Percentiles rank a stretch among this genome's conserved stretches.
phyloP scores from a whole-genome alignment of 1,140 invertebrate species.

The Galleria mellonella region DNA sequence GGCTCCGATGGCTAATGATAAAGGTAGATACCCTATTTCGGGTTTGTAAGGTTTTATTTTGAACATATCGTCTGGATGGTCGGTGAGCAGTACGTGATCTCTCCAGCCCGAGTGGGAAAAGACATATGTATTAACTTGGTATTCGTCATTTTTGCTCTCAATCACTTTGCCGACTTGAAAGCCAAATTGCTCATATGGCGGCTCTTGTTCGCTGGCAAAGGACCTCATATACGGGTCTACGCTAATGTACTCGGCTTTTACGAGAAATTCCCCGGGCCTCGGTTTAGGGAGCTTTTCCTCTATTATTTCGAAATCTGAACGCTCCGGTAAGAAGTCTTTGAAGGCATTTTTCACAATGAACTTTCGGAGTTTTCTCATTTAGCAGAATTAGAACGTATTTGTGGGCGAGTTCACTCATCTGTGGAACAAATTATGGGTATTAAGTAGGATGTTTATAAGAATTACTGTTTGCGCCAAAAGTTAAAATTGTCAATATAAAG shows the following conservation, averaged over 20 bases:
- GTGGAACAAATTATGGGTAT: no score
- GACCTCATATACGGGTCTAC: constrained; percentile 70
- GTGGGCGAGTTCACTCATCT: no score
- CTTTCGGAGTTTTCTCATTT: constrained; percentile 15
- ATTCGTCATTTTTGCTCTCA: constrained; percentile 41
- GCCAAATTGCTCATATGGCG: constrained; percentile 42
- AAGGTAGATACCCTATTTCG: constrained; percentile 17
- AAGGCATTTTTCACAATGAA: constrained; percentile 36
- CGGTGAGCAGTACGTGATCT: constrained; percentile 49
- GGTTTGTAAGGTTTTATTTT: constrained; percentile 19
- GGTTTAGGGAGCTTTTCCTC: constrained; percentile 28
- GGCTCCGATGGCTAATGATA: constrained; percentile 18
- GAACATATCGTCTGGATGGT: constrained; percentile 14
- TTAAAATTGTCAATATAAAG: no score
- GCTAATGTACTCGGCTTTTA: constrained; percentile 57
- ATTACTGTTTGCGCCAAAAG: no score
- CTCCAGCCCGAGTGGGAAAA: constrained; percentile 76
- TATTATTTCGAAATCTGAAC: constrained; percentile 35
- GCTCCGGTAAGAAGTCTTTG: constrained; percentile 29
- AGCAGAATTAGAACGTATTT: no score
- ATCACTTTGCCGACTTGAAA: constrained; percentile 45
- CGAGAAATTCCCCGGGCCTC: constrained; percentile 39
- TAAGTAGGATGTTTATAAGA: no score
- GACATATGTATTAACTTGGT: constrained; percentile 71
- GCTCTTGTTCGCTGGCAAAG: constrained; percentile 10